Conservation (phyloP, 2,888 invertebrate genomes). For the Adineta ricciae region DNA sequence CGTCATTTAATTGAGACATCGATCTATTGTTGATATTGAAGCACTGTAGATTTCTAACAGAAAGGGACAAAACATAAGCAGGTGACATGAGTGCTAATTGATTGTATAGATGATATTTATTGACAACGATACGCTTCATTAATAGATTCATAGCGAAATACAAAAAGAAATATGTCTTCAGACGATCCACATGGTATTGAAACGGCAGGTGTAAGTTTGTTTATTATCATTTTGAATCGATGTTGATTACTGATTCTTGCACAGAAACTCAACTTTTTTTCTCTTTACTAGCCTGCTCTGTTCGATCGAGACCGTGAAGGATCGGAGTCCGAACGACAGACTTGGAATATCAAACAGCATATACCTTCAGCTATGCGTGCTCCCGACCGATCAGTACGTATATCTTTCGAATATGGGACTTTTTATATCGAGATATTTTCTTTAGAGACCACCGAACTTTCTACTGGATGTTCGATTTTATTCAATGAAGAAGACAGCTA, state of each 20-base stretch:
- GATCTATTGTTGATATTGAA: not conserved
- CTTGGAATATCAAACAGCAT: not conserved
- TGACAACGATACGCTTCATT: not conserved
- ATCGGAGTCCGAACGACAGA: not conserved
- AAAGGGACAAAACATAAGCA: not conserved
- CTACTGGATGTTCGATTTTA: not conserved
- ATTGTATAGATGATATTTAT: not conserved
- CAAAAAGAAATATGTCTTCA: not conserved
- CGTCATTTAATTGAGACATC: not conserved
- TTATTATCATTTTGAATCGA: not conserved
- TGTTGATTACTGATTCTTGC: not conserved
- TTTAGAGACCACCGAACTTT: not conserved
- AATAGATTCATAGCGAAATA: not conserved
- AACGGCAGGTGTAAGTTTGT: not conserved
- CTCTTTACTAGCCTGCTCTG: not conserved
- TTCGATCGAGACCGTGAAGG: not conserved
- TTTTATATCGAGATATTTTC: not conserved
- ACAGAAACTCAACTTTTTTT: not conserved
- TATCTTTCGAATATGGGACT: no score
- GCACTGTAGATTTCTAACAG: not conserved
- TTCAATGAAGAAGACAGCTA: slow-evolving; percentile 20
- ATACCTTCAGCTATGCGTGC: not conserved
- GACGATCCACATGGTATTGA: not conserved
- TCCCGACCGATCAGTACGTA: not conserved
- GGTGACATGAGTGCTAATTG: not conserved